These are phyloP conservation scores for Plemyria rubiginata DNA, from an alignment of 2,888 invertebrate genomes.

Conservation along the genomic window DNA sequence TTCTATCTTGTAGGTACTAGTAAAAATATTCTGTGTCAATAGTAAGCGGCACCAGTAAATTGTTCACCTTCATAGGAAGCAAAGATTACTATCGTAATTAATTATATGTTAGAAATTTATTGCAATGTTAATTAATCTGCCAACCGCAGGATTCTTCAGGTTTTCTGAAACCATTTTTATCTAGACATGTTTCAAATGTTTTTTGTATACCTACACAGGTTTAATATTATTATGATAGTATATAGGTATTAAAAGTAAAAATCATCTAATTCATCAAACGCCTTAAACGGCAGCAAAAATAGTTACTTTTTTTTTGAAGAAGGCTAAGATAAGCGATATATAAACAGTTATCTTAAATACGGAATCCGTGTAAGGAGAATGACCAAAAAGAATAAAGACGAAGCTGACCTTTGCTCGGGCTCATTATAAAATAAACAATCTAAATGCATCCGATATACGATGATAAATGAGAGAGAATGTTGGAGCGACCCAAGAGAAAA, in stretches of 20 bases:
- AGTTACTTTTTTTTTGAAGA: conserved; percentile 7
- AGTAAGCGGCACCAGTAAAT: conserved; percentile 58
- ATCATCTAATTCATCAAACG: not conserved
- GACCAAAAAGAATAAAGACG: conserved; percentile 38
- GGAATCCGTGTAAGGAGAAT: conserved; percentile 40
- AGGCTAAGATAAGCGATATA: conserved; percentile 33
- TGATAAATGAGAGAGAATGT: conserved; percentile 57
- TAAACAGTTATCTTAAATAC: conserved; percentile 39
- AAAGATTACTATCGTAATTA: conserved; percentile 75
- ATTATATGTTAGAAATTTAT: conserved; percentile 73
- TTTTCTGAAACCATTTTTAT: not conserved
- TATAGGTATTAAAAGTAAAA: too few relatives aligned
- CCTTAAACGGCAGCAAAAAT: conserved; percentile 1
- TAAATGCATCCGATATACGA: conserved; percentile 59
- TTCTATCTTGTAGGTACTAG: not conserved
- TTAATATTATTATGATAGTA: too few relatives aligned
- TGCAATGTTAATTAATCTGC: conserved; percentile 67
- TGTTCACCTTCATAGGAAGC: conserved; percentile 61
- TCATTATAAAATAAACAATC: conserved; percentile 64
- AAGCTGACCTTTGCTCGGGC: conserved; percentile 46
- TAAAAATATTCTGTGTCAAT: not conserved
- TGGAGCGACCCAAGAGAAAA: conserved; percentile 47
- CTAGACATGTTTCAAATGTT: too few relatives aligned
- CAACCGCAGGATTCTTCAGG: conserved; percentile 63
- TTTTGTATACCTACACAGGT: too few relatives aligned